These are phyloP conservation scores for Charaxes varanes DNA, from an alignment of 1,140 invertebrate species.

Conservation along the genomic window DNA sequence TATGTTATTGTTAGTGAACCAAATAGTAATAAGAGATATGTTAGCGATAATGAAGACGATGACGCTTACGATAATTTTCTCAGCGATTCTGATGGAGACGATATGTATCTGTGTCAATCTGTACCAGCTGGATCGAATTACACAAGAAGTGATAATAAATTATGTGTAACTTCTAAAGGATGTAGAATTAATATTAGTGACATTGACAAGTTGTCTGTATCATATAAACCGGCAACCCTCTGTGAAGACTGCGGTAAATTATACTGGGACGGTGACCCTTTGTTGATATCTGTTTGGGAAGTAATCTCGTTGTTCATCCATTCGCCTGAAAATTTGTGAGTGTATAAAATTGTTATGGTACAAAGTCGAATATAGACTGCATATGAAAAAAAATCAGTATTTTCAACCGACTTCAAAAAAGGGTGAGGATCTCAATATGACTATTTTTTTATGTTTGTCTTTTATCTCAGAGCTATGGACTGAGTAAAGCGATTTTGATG, in stretches of 20 bases:
- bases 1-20: slow-evolving; percentile 19
- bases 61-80: slow-evolving; percentile 45
- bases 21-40: slow-evolving; percentile 22
- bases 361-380: not conserved
- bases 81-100: slow-evolving; percentile 63
- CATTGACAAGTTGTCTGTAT: slow-evolving; percentile 29
- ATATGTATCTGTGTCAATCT: slow-evolving; percentile 26
- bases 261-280: slow-evolving; percentile 51
- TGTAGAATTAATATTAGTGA: slow-evolving; percentile 39
- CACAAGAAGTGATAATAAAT: slow-evolving; percentile 6
- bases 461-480: too few relatives aligned
- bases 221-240: slow-evolving; percentile 36
- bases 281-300: slow-evolving; percentile 9
- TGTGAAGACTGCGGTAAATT: slow-evolving; percentile 60
- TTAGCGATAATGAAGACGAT: slow-evolving; percentile 39
- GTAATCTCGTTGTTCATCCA: slow-evolving; percentile 8
- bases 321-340: not conserved
- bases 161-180: slow-evolving; percentile 44
- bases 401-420: too few relatives aligned
- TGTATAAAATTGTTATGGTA: not conserved
- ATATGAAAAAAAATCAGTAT: not conserved
- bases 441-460: too few relatives aligned
- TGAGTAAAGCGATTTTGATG: too few relatives aligned
- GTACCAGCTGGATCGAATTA: slow-evolving; percentile 7
- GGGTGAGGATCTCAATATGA: too few relatives aligned